These are phyloP conservation scores for Campaea margaritaria DNA, from an alignment of 2,888 invertebrate species.

Conservation along the genomic window DNA sequence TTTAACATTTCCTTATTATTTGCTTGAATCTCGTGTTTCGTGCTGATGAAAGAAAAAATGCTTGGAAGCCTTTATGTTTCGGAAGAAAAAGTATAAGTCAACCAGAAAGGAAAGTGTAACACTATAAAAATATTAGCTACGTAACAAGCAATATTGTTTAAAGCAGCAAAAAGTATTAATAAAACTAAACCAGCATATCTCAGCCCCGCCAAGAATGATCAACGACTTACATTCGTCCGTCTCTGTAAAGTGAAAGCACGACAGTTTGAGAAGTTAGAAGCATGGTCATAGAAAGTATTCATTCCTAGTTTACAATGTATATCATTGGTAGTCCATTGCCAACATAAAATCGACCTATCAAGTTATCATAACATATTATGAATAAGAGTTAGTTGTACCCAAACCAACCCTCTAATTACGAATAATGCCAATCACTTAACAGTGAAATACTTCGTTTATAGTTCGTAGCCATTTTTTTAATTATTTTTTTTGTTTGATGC, in stretches of 20 bases:
- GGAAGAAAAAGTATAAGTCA: conserved; percentile 1
- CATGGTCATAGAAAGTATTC: conserved; percentile 44
- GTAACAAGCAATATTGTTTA: conserved; percentile 37
- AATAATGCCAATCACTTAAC: too few species aligned
- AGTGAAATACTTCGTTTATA: not conserved
- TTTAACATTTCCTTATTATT: not conserved
- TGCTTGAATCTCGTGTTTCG: not conserved
- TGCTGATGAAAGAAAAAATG: conserved; percentile 14
- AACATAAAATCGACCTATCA: conserved; percentile 2
- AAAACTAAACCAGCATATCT: conserved; percentile 65
- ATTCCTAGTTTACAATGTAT: conserved; percentile 16
- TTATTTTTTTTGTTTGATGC: too few species aligned
- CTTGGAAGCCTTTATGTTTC: too few species aligned
- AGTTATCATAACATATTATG: not conserved
- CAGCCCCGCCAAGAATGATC: conserved; percentile 71
- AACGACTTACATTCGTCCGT: conserved; percentile 83
- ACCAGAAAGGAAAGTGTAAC: conserved; percentile 17
- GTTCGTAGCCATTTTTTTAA: too few species aligned
- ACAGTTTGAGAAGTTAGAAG: conserved; percentile 76
- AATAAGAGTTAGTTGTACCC: not conserved
- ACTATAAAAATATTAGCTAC: conserved; percentile 5
- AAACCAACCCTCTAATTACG: not conserved
- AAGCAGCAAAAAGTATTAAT: conserved; percentile 58
- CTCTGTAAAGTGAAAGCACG: conserved; percentile 84
- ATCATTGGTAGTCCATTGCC: conserved; percentile 17